Evolutionary conservation across 2,797 vertebrate genomes (phyloP).

Genomic region (Notolabrus celidotus): DNA sequence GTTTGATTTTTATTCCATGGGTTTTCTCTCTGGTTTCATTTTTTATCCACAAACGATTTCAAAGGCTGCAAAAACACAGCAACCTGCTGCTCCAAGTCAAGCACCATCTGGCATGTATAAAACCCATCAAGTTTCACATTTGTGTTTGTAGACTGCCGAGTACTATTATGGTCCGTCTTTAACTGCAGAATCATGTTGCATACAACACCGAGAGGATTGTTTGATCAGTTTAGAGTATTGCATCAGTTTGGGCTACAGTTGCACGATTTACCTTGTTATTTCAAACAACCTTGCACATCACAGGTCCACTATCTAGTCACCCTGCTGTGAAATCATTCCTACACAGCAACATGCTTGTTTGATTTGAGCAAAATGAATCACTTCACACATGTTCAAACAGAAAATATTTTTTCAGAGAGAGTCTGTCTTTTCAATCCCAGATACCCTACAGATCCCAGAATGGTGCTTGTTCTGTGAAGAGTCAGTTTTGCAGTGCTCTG

Average conservation of each 20-base stretch:
- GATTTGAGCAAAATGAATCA: conserved; percentile 1
- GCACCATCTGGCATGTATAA: conserved; percentile 9
- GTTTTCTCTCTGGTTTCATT: neutral
- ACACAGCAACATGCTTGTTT: neutral
- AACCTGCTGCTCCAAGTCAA: neutral
- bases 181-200: neutral
- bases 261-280: neutral
- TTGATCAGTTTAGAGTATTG: neutral
- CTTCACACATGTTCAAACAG: neutral
- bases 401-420: neutral
- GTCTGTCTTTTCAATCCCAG: neutral
- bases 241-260: neutral
- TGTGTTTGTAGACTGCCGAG: neutral
- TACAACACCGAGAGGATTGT: neutral
- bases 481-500: neutral
- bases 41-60: neutral
- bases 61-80: neutral
- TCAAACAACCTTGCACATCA: neutral
- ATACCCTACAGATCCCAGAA: neutral
- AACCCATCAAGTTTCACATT: conserved; percentile 2
- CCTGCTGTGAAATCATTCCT: conserved; percentile 11
- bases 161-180: neutral
- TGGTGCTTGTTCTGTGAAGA: conserved; percentile 2
- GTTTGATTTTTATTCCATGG: neutral
- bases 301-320: neutral